Conservation (phyloP, 2,113 vertebrate species). For the Mesitornis unicolor region DNA sequence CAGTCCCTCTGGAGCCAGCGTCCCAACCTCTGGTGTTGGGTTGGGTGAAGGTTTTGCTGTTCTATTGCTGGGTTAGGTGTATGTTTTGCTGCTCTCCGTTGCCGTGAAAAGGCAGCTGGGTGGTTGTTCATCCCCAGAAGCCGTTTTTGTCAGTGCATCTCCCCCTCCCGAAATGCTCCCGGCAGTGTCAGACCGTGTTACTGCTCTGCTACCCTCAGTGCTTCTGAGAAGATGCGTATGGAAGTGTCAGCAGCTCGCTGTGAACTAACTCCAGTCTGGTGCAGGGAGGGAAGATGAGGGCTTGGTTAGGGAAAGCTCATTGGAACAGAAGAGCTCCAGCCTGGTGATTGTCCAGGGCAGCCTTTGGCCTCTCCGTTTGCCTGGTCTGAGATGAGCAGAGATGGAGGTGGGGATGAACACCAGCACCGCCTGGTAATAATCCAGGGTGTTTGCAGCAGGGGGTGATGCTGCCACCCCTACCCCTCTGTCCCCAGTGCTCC, state of each 20-base stretch:
- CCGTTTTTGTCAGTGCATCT: neutral
- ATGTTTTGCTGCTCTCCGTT: accelerated
- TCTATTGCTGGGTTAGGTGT: neutral
- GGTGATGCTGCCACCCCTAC: neutral
- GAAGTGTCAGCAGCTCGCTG: neutral
- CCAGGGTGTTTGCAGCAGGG: too few species aligned
- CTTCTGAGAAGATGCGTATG: neutral
- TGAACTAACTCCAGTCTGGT: neutral
- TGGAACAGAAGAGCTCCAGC: neutral
- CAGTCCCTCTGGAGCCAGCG: neutral
- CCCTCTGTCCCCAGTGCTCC: neutral
- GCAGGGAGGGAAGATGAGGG: neutral
- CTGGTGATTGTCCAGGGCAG: neutral
- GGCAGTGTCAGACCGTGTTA: too few species aligned
- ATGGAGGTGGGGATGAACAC: neutral
- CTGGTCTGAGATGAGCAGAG: neutral
- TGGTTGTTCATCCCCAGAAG: neutral
- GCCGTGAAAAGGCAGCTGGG: neutral
- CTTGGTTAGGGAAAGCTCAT: neutral
- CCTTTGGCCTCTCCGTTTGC: neutral
- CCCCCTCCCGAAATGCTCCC: neutral
- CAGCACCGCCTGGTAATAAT: too few species aligned
- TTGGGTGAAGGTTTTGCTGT: accelerated
- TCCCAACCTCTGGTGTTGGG: accelerated
- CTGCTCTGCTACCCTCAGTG: accelerated